These are phyloP conservation scores for Gari tellinella DNA, from an alignment of 2,888 invertebrate species.

Conservation along the genomic window DNA sequence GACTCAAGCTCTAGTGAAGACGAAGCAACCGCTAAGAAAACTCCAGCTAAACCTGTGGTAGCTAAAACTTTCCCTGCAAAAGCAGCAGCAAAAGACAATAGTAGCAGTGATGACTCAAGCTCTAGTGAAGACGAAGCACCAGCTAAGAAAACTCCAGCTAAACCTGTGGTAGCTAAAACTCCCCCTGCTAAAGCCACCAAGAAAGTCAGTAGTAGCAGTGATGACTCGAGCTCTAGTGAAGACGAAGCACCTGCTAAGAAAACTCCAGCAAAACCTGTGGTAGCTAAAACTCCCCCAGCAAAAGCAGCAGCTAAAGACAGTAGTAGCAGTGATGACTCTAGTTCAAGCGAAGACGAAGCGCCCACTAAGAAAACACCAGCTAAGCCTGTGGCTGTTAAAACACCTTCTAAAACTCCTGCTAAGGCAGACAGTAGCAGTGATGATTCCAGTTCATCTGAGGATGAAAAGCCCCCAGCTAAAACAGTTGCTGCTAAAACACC, in stretches of 20 bases:
- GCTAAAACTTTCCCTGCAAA: too few relatives aligned
- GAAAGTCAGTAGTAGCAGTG: slow-evolving; percentile 46
- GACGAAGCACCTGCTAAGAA: slow-evolving; percentile 25
- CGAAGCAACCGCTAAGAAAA: slow-evolving; percentile 15
- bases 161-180: slow-evolving; percentile 17
- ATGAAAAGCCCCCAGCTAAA: slow-evolving; percentile 25
- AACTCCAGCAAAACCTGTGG: slow-evolving; percentile 25
- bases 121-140: slow-evolving; percentile 44
- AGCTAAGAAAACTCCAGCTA: slow-evolving; percentile 9
- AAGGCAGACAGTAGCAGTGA: slow-evolving; percentile 14
- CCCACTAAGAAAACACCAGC: slow-evolving; percentile 15
- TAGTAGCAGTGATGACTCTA: slow-evolving; percentile 60
- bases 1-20: slow-evolving; percentile 50
- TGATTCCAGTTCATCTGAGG: slow-evolving; percentile 43
- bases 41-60: slow-evolving; percentile 5
- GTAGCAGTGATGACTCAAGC: slow-evolving; percentile 31
- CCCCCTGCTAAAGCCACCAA: slow-evolving; percentile 14
- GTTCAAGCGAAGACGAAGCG: slow-evolving; percentile 48
- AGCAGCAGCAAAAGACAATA: slow-evolving; percentile 24
- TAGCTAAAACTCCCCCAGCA: slow-evolving; percentile 8
- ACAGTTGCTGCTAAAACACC: slow-evolving; percentile 12
- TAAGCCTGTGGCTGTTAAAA: slow-evolving; percentile 11
- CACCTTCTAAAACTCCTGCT: slow-evolving; percentile 11
- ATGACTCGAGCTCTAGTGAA: slow-evolving; percentile 53
- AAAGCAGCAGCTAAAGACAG: slow-evolving; percentile 24